These are phyloP conservation scores for Rotaria macrura DNA, from an alignment of 2,888 invertebrate species.

Conservation along the genomic window DNA sequence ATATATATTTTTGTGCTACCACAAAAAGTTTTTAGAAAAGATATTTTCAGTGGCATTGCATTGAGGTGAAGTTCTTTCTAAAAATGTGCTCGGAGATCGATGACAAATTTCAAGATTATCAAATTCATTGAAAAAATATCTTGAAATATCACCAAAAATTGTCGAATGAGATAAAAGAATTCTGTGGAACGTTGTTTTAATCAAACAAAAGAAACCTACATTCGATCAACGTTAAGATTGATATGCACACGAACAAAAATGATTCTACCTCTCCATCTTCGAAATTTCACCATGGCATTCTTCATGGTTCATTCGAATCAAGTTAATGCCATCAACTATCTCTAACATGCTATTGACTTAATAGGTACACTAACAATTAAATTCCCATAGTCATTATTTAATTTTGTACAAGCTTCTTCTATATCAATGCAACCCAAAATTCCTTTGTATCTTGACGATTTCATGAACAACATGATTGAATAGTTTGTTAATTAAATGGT, in stretches of 20 bases:
- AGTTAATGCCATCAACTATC: constrained; percentile 35
- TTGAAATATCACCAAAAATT: constrained; percentile 29
- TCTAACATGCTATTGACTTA: constrained; percentile 54
- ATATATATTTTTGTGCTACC: not conserved
- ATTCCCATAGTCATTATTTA: constrained; percentile 13
- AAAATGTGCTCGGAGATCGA: constrained; percentile 40
- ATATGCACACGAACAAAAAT: not conserved
- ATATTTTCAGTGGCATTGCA: not conserved
- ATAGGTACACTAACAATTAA: not conserved
- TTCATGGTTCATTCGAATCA: not conserved
- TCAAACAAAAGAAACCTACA: too few species aligned
- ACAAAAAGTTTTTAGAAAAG: not conserved
- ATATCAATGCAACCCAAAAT: constrained; percentile 67
- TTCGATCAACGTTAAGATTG: too few species aligned
- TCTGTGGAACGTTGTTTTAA: too few species aligned
- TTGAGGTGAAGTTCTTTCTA: not conserved
- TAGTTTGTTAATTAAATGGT: constrained; percentile 52
- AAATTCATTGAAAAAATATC: constrained; percentile 30
- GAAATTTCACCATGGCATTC: constrained; percentile 9
- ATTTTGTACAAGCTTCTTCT: constrained; percentile 50
- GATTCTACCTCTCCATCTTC: constrained; percentile 33
- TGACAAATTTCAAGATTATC: constrained; percentile 33
- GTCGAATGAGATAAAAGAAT: not conserved
- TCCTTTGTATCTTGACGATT: constrained; percentile 56
- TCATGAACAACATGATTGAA: constrained; percentile 47